Evolutionary conservation across 2,113 vertebrate species (phyloP).

Genomic region (Protomyctophum bolini): DNA sequence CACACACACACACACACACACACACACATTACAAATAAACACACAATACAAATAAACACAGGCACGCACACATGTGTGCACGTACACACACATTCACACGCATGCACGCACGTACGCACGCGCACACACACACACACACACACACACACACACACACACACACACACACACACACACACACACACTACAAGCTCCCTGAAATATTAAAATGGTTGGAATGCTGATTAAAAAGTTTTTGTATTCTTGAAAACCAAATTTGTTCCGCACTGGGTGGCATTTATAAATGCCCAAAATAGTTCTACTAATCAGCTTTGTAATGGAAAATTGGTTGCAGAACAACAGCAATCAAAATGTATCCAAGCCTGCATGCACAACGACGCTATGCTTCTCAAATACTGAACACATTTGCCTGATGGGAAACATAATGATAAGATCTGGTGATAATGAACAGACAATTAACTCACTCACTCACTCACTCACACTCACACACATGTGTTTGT

Average conservation of each 20-base stretch:
- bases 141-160: no score
- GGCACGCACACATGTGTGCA: no score
- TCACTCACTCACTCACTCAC: not conserved
- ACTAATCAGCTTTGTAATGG: constrained; percentile 29
- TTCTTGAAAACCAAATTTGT: constrained; percentile 6
- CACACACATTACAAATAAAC: not conserved
- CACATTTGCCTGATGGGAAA: constrained; percentile 1
- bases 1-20: no score
- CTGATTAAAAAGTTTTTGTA: constrained; percentile 23
- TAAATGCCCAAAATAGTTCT: constrained; percentile 37
- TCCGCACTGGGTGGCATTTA: constrained; percentile 29
- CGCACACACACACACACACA: no score
- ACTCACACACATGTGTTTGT: constrained; percentile 8
- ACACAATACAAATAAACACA: no score
- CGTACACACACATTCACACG: no score
- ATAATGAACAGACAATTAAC: constrained; percentile 8
- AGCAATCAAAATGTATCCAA: constrained; percentile 26
- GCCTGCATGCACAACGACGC: constrained; percentile 18
- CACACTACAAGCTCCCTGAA: not conserved
- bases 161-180: no score
- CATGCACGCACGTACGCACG: no score
- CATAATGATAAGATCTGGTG: constrained; percentile 11
- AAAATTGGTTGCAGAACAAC: constrained; percentile 12
- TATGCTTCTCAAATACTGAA: constrained; percentile 4
- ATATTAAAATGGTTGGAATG: not conserved